A percentile compares a stretch with the other conserved stretches of the same genome.
phyloP scores from a whole-genome alignment of 2,888 invertebrate species.

The Tetragonisca angustula region DNA sequence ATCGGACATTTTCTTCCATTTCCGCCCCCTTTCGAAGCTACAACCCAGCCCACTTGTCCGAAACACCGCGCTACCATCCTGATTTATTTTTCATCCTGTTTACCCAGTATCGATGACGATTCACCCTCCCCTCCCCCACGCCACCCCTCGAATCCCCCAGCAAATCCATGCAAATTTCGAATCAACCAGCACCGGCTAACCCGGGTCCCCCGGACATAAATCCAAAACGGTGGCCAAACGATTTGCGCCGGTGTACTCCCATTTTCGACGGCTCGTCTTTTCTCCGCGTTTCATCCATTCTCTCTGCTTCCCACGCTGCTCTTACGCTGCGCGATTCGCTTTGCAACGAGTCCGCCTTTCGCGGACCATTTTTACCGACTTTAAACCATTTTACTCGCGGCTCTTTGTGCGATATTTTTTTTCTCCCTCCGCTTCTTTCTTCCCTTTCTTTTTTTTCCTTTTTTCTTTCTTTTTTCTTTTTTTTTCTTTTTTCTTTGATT shows the following conservation, averaged over 20 bases:
- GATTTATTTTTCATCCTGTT: conserved; percentile 33
- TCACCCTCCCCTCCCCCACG: too few species aligned
- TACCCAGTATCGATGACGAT: conserved; percentile 15
- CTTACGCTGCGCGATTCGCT: conserved; percentile 28
- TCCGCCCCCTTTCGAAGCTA: conserved; percentile 1
- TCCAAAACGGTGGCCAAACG: conserved; percentile 8
- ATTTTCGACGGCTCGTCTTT: conserved; percentile 66
- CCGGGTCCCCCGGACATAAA: conserved; percentile 5
- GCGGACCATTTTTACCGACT: conserved; percentile 22
- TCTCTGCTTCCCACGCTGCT: conserved; percentile 24
- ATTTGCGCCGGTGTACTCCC: conserved; percentile 64
- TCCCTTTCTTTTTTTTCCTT: not conserved
- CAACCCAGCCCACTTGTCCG: conserved; percentile 10
- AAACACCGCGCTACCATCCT: not conserved
- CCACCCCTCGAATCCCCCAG: not conserved
- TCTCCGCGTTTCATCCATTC: conserved; percentile 33
- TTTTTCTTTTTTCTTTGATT: conserved; percentile 37
- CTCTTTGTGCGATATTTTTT: conserved; percentile 48
- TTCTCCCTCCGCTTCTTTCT: not conserved
- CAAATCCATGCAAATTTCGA: conserved; percentile 29
- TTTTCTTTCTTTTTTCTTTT: not conserved
- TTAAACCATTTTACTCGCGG: conserved; percentile 53
- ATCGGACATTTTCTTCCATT: conserved; percentile 11
- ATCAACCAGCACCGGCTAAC: conserved; percentile 5
- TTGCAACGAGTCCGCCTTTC: conserved; percentile 32